These are phyloP conservation scores for Hyperoplus immaculatus DNA, from an alignment of 2,797 vertebrate species.

Conservation along the genomic window DNA sequence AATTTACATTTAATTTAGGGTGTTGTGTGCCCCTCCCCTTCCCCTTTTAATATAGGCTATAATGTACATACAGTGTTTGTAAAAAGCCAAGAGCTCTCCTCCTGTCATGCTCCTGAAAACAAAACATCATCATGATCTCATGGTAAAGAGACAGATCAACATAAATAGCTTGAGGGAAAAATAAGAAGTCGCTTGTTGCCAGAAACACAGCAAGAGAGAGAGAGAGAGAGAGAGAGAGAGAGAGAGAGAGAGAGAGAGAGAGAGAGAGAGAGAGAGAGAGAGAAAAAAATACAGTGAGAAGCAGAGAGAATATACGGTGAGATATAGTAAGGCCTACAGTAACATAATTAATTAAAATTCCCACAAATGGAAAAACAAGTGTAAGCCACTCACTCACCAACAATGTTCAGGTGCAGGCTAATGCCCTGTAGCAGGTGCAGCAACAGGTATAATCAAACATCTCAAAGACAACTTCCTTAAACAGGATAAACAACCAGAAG, in stretches of 20 bases:
- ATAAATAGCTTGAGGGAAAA: background rate
- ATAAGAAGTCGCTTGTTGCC: background rate
- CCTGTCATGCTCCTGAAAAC: constrained; percentile 57
- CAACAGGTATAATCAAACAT: constrained; percentile 4
- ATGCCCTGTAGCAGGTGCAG: constrained; percentile 17
- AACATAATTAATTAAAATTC: constrained; percentile 8
- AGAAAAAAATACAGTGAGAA: too few species aligned
- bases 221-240: background rate
- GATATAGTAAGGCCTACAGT: background rate
- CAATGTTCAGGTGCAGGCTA: constrained; percentile 18
- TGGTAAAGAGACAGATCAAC: background rate
- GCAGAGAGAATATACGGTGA: background rate
- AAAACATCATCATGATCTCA: background rate
- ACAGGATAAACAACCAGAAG: constrained; percentile 25
- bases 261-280: background rate
- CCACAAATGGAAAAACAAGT: constrained; percentile 5
- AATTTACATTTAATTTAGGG: background rate
- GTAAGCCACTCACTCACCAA: constrained; percentile 49
- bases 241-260: background rate
- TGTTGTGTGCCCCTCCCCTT: constrained; percentile 7
- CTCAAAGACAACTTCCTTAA: constrained; percentile 23
- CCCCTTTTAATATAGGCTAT: background rate
- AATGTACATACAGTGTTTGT: constrained; percentile 72
- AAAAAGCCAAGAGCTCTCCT: constrained; percentile 27
- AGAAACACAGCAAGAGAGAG: background rate